Evolutionary conservation across 2,888 invertebrate species (phyloP).

Genomic region (Synanthedon tipuliformis): DNA sequence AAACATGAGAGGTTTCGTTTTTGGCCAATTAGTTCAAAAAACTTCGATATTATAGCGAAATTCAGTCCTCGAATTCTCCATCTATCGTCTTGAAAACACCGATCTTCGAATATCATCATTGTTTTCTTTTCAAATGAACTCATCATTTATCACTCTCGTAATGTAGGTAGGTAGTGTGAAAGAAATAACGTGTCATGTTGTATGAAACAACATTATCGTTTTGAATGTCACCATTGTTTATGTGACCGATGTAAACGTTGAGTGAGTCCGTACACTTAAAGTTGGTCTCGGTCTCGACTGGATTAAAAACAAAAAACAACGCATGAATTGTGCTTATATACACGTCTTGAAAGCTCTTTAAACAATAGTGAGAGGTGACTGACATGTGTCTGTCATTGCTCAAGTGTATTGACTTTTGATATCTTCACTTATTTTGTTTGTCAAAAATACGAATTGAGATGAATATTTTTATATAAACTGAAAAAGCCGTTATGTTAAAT

Average conservation of each 20-base stretch:
- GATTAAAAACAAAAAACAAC: conserved; percentile 18
- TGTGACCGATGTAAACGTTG: conserved; percentile 12
- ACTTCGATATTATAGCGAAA: no score
- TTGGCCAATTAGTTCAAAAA: no score
- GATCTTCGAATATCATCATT: no score
- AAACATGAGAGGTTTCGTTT: no score
- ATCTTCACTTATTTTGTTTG: conserved; percentile 22
- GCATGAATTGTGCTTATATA: conserved; percentile 10
- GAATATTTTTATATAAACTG: conserved; percentile 12
- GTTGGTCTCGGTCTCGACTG: conserved; percentile 10
- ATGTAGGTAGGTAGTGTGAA: neutral
- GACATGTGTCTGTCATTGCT: conserved; percentile 38
- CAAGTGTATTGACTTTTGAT: conserved; percentile 17
- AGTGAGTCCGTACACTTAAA: neutral
- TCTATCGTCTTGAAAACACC: no score
- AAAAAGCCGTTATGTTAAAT: conserved; percentile 14
- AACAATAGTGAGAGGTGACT: conserved; percentile 28
- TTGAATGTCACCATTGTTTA: conserved; percentile 15
- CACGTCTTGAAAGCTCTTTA: conserved; percentile 33
- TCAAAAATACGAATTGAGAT: conserved; percentile 36
- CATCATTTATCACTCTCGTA: conserved; percentile 2
- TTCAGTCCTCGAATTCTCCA: no score
- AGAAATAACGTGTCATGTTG: neutral
- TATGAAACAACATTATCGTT: conserved; percentile 3
- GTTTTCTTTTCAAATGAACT: neutral